A percentile compares a stretch with the other conserved stretches of the same genome.
Conservation (phyloP, 2,797 vertebrate species). For the Selene dorsalis region DNA sequence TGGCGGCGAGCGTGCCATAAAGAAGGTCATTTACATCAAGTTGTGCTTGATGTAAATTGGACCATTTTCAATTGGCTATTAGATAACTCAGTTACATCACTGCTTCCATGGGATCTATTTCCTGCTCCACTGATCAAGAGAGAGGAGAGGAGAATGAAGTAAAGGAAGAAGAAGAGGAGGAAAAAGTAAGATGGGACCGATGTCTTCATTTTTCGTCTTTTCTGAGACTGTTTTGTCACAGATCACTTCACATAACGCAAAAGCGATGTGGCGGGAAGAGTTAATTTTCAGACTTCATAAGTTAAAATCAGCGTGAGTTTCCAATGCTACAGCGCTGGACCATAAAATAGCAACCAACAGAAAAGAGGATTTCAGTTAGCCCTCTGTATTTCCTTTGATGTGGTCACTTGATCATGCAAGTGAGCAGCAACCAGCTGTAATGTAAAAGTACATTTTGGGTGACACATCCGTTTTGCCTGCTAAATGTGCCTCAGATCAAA, state of each 20-base stretch:
- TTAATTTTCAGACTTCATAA: slow-evolving; percentile 35
- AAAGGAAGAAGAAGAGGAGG: neutral
- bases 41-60: slow-evolving; percentile 63
- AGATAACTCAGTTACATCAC: slow-evolving; percentile 71
- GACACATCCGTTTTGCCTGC: slow-evolving; percentile 70
- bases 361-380: slow-evolving; percentile 26
- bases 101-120: slow-evolving; percentile 68
- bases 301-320: slow-evolving; percentile 49
- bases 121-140: slow-evolving; percentile 69
- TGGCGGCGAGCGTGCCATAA: slow-evolving; percentile 16
- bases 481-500: slow-evolving; percentile 77
- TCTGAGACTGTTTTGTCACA: slow-evolving; percentile 13
- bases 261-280: neutral
- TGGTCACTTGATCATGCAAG: slow-evolving; percentile 71
- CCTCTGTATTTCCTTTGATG: slow-evolving; percentile 67
- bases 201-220: slow-evolving; percentile 19
- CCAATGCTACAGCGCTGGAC: slow-evolving; percentile 33
- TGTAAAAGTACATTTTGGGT: slow-evolving; percentile 63
- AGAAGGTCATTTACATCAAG: slow-evolving; percentile 71
- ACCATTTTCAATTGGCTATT: slow-evolving; percentile 69
- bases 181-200: neutral
- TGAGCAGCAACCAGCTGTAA: slow-evolving; percentile 55
- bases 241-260: slow-evolving; percentile 4
- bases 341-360: slow-evolving; percentile 50
- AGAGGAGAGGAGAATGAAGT: slow-evolving; percentile 22